Base-by-base conservation (phyloP, 2,797 vertebrate species). In the Catostomus latipinnis region DNA sequence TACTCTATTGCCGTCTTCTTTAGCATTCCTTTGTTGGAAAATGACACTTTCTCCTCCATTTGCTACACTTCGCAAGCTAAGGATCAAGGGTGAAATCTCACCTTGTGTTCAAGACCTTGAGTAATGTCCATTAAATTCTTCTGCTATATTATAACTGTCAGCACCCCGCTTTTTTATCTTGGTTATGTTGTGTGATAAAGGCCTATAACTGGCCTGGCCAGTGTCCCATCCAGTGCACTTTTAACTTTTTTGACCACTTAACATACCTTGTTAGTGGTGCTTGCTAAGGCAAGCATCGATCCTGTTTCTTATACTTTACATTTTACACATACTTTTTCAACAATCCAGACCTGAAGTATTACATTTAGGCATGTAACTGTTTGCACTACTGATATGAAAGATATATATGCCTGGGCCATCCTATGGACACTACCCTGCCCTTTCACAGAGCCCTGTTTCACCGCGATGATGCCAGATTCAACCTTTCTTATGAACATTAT, bases 121-220 rank as follows among this genome's bases (percentile, higher is more conserved):
- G 63, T 49, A 63, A 63, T 46, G 22, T 4, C 50, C 10, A 54
- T 62, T 12, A 49, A 34, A 48, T 52, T 9, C 18, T 71, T 63
- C 8, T 34, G 60, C 43, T 18, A 60, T 48, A 48, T 61, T 54
- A 63, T 56, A 34, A 43, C 49, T 54, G 76, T 63, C 68, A 78
- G 60, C 68, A 48, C 43, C n/a, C 14, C 48, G 22, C 49, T 56
- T 70, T n/a, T 78, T 78, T 53, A 67, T 72, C 74, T 60, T 52
- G 10, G 72, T 74, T 53, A 78, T 71, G 46, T 71, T 71, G 46
- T 71, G 50, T 43, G 68, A 78, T 78, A 22, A 70, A 58, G 48
- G 43, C 49, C 66, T 58, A 69, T 49, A 63, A 66, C 70, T 75
- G 65, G 18, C 69, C 50, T 56, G 60, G 50, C 50, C 34, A 57